Evolutionary conservation across 2,113 vertebrate genomes (phyloP), one percentile per base, ranked within the genome.

Genomic region (Chionomys nivalis): DNA sequence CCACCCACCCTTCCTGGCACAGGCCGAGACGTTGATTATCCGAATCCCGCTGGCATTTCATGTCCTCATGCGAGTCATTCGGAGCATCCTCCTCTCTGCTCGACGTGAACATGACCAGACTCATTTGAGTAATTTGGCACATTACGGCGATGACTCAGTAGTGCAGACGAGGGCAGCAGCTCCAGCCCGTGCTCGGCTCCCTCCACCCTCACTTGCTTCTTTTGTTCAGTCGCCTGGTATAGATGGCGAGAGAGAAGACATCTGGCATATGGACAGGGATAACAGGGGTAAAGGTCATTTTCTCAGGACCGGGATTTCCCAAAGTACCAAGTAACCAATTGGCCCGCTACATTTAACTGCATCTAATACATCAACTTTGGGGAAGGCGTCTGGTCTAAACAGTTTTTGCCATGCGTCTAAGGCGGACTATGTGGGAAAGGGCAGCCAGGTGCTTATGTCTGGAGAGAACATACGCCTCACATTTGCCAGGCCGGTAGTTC

Each of bases 1-100:
- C 98, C 99, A 99, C 99, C 99, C 99, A 99, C 99, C 99, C 98
- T 96, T 98, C 98, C 98, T 98, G 99, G 98, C 98, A 99, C 98
- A 98, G 98, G 98, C 95, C 98, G 97, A 97, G 97, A 98, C 97
- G 98, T 98, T 99, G 99, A 99, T 99, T 99, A 99, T 98, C 98
- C 91, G 98, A 98, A 98, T 98, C 98, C 98, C 97, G 97, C 98
- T 98, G 98, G 98, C 98, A 98, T 98, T 98, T 98, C 97, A 89
- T 95, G 98, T 98, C 97, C 98, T 98, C 97, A 66, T 96, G 89
- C 97, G 66, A 99, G 98, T 98, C 98, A 98, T 68, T 96, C 97
- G 96, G 97, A 97, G 97, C 93, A 98, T 97, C 97, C 98, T 98
- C 98, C 97, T 98, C 93, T 90, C 97, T 97, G 95, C 49, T 90